Conservation (phyloP, 2,888 invertebrate species). For the Tipula helvola region DNA sequence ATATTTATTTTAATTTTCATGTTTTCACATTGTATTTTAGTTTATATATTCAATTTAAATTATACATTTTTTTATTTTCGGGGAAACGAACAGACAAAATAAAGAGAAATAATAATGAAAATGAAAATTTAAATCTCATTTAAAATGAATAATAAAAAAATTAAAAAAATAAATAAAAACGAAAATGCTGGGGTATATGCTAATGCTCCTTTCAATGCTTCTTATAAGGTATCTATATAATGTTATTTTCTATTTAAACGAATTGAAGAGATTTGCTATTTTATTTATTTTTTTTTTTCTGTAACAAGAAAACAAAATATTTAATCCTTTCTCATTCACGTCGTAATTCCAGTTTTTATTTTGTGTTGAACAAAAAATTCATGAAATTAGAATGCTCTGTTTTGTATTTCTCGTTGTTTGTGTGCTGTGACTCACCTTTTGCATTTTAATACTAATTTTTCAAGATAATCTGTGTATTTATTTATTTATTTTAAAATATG, state of each 20-base stretch:
- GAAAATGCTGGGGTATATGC: neutral
- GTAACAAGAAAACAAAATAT: neutral
- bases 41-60: constrained; percentile 4
- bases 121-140: neutral
- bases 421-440: neutral
- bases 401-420: neutral
- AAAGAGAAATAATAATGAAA: neutral
- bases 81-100: neutral
- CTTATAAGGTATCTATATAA: neutral
- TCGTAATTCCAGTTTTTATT: neutral
- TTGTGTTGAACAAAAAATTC: neutral
- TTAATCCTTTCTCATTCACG: neutral
- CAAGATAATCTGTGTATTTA: neutral
- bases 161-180: neutral
- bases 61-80: neutral
- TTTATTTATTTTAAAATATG: neutral
- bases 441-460: neutral
- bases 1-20: neutral
- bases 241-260: neutral
- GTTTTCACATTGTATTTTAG: constrained; percentile 4
- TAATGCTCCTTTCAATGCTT: neutral
- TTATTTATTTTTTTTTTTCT: neutral
- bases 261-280: neutral
- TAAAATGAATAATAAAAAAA: neutral
- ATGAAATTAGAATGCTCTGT: neutral